Base-by-base conservation (phyloP, 2,113 vertebrate species). In the Leucoraja erinaceus region DNA sequence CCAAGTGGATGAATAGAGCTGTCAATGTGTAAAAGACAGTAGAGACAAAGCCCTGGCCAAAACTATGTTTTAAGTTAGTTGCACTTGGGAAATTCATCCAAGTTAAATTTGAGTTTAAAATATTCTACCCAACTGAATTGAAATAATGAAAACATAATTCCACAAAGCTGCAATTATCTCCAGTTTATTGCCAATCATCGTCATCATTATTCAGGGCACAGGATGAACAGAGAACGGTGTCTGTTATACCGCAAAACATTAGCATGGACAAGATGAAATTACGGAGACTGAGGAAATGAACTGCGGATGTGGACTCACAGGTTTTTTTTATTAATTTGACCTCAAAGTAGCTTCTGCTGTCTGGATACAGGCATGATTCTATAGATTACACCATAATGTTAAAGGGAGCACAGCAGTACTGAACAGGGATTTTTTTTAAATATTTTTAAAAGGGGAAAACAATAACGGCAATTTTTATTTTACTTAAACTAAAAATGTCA, bases 311-410 rank as follows among this genome's bases (percentile, higher is more conserved):
- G 54, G 81, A 84, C 59, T 84, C 25, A 59, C 47, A 28, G 56
- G 59, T 84, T 84, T n/a, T 84, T n/a, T 84, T 25, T 84, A 81
- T 54, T 81, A 47, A 47, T 54, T 18, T 81, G 78, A 81, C 47
- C 18, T 54, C 78, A 0, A 84, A 84, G 81, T 10, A 59, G 83
- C 14, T 28, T 28, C 56, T 7, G 33, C 56, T n/a, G 28, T 86
- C 83, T 8, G 12, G 28, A 28, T n/a, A 63, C 25, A 61, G 56
- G 31, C 56, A 63, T 25, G 5, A 86, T n/a, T 16, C 61, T 63
- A 81, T 16, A 25, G 20, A 56, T 81, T 81, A 63, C 2, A 86
- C 54, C 28, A 33, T n/a, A 25, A 31, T 2, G 12, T 16, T 63
- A 16, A 61, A 14, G 28, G 28, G 81, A 84, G n/a, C 28, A 5